phyloP scores from a whole-genome alignment of 2,797 vertebrate species.

The Halcyon leucocephala region DNA sequence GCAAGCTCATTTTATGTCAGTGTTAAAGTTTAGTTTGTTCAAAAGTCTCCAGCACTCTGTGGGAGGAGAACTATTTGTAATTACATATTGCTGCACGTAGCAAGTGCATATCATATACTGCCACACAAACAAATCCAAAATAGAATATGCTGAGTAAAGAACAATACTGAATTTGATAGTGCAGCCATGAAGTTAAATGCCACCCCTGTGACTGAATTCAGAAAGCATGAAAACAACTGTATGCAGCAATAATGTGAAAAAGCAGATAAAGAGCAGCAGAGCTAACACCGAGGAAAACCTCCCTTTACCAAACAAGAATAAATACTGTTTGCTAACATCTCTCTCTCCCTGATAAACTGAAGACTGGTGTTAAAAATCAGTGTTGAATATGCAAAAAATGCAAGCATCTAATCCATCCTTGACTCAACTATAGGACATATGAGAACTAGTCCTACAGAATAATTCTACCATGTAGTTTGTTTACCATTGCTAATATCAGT shows the following conservation, averaged over 20 bases:
- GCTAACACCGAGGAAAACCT: background rate
- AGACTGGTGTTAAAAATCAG: background rate
- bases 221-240: background rate
- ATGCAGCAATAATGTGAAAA: background rate
- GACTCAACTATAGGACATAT: background rate
- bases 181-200: background rate
- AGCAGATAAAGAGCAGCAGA: background rate
- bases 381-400: background rate
- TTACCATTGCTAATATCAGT: background rate
- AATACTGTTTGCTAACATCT: background rate
- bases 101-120: background rate
- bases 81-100: background rate
- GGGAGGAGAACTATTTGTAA: background rate
- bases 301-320: background rate
- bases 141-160: background rate
- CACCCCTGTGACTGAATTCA: background rate
- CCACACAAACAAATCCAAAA: background rate
- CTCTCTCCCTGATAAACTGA: background rate
- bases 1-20: background rate
- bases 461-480: background rate
- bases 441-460: background rate
- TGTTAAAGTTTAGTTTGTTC: background rate
- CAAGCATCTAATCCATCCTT: background rate
- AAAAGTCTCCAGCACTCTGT: background rate
- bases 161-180: background rate